Evolutionary conservation across 2,797 vertebrate species (phyloP).

Genomic region (Paratrypauchen microcephalus): DNA sequence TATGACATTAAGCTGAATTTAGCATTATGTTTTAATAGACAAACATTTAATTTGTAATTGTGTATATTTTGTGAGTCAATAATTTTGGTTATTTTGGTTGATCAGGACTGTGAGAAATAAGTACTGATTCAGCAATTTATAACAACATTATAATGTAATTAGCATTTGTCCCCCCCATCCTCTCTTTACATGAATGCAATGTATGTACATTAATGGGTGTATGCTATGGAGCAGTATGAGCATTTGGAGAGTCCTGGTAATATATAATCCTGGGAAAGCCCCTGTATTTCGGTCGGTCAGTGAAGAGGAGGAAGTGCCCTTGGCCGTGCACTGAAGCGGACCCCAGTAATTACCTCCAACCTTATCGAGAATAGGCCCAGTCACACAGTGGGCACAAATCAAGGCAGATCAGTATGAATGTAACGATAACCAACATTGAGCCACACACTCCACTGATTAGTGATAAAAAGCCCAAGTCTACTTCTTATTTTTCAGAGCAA

Average conservation of each 20-base stretch:
- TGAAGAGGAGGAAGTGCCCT: constrained; percentile 71
- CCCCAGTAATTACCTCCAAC: constrained; percentile 73
- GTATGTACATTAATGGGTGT: no score
- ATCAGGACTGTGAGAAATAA: background rate
- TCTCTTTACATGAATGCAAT: background rate
- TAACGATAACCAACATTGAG: constrained; percentile 61
- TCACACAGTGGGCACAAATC: constrained; percentile 47
- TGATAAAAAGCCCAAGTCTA: constrained; percentile 46
- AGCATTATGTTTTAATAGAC: no score
- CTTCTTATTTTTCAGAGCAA: constrained; percentile 62
- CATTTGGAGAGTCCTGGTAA: constrained; percentile 63
- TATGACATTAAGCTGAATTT: background rate
- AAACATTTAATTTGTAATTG: no score
- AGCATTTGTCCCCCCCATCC: background rate
- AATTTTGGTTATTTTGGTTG: background rate
- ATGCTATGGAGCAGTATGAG: constrained; percentile 17
- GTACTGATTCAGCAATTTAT: background rate
- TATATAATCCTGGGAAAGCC: constrained; percentile 68
- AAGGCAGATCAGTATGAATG: constrained; percentile 63
- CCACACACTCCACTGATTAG: constrained; percentile 57
- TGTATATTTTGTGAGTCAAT: no score
- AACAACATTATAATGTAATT: background rate
- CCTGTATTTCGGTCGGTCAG: constrained; percentile 62
- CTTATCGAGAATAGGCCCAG: constrained; percentile 66
- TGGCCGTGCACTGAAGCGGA: constrained; percentile 70